A percentile compares a stretch with the other conserved stretches of the same genome.
phyloP scores from a whole-genome alignment of 2,888 invertebrate species.

The Drepana falcataria region DNA sequence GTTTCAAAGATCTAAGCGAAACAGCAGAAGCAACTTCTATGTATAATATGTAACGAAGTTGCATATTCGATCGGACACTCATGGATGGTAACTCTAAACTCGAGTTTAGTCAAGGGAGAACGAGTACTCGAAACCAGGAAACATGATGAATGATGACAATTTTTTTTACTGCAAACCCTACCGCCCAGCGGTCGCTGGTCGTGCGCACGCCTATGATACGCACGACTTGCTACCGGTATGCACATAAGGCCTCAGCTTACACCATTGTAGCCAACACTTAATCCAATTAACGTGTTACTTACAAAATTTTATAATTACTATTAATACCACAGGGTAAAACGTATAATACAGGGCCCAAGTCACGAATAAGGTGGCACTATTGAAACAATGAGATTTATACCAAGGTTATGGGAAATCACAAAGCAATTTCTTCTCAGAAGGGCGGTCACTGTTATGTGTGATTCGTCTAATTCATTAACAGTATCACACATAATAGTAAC shows the following conservation, averaged over 20 bases:
- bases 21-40: too few species aligned
- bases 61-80: too few species aligned
- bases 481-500: too few species aligned
- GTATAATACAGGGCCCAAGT: slow-evolving; percentile 6
- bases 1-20: too few species aligned
- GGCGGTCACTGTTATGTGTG: neutral
- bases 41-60: too few species aligned
- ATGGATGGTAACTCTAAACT: too few species aligned
- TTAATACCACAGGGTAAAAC: slow-evolving; percentile 10
- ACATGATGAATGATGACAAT: too few species aligned
- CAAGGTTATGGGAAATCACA: neutral
- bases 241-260: slow-evolving; percentile 13
- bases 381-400: neutral
- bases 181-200: too few species aligned
- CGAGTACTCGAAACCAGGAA: too few species aligned
- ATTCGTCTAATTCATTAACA: too few species aligned
- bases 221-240: slow-evolving; percentile 46
- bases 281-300: slow-evolving; percentile 14
- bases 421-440: neutral
- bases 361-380: slow-evolving; percentile 8
- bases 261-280: slow-evolving; percentile 13
- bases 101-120: too few species aligned
- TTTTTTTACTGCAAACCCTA: too few species aligned
- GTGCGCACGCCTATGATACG: slow-evolving; percentile 26
- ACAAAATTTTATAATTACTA: slow-evolving; percentile 11